phyloP scores from a whole-genome alignment of 2,113 vertebrate species.

The Pterocles orientalis region DNA sequence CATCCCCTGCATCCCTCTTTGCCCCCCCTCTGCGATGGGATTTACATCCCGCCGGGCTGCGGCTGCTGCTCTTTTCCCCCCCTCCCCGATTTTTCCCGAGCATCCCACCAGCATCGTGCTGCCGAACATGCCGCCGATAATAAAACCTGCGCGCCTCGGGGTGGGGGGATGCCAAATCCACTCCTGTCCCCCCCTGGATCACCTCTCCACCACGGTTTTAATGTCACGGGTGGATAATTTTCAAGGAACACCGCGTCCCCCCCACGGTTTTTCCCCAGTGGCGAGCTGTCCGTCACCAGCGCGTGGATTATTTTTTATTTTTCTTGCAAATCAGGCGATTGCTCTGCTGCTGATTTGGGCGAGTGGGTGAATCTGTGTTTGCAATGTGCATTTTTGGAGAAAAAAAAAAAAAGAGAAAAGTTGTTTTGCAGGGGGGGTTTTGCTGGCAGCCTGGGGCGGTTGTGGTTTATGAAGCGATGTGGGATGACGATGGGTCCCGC shows the following conservation, averaged over 20 bases:
- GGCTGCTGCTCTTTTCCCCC: neutral
- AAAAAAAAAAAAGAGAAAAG: accelerated
- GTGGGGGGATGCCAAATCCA: neutral
- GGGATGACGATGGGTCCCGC: neutral
- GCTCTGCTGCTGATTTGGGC: neutral
- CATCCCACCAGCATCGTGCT: neutral
- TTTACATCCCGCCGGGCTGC: neutral
- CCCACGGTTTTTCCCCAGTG: neutral
- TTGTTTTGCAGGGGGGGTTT: neutral
- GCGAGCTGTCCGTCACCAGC: neutral
- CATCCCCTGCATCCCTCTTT: neutral
- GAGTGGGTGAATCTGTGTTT: neutral
- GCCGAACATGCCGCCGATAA: accelerated
- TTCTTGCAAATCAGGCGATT: accelerated
- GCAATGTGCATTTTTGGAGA: accelerated
- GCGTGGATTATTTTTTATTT: neutral
- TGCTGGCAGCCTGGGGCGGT: no score
- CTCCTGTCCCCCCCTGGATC: neutral
- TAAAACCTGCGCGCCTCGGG: neutral
- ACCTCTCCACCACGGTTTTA: neutral
- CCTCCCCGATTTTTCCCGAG: neutral
- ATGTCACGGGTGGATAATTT: neutral
- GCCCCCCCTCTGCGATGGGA: neutral
- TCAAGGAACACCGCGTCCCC: neutral
- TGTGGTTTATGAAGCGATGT: accelerated